Conservation (phyloP, 2,888 invertebrate genomes). For the Cerceris ruficornis region DNA sequence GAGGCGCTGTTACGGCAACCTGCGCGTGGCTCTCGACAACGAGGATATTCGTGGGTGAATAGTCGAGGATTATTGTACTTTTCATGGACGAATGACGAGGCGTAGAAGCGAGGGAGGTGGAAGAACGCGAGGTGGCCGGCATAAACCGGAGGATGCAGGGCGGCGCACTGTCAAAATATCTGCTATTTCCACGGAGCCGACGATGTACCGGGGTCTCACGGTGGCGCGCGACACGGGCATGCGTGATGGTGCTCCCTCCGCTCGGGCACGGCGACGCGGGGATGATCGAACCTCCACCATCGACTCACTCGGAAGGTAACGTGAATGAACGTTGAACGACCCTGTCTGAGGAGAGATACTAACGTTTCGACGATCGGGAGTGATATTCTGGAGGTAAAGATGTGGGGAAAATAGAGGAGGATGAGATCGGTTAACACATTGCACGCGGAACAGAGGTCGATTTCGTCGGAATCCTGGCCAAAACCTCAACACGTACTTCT, state of each 20-base stretch:
- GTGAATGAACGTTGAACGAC: slow-evolving; percentile 35
- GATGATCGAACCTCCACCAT: slow-evolving; percentile 57
- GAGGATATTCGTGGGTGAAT: not conserved
- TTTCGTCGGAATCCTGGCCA: too few species aligned
- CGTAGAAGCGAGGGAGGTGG: slow-evolving; percentile 2
- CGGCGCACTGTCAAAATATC: slow-evolving; percentile 75
- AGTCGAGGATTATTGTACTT: not conserved
- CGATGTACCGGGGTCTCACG: slow-evolving; percentile 40
- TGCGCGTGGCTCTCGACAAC: not conserved
- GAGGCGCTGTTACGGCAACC: slow-evolving; percentile 29
- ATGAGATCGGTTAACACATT: too few species aligned
- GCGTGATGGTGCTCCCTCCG: slow-evolving; percentile 65
- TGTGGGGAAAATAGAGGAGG: too few species aligned
- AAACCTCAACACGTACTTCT: too few species aligned
- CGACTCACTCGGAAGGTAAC: slow-evolving; percentile 25
- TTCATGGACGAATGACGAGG: not conserved
- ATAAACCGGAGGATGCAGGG: slow-evolving; percentile 64
- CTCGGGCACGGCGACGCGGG: slow-evolving; percentile 40
- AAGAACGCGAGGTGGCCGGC: slow-evolving; percentile 23
- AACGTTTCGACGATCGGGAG: not conserved
- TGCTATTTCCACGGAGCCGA: slow-evolving; percentile 48
- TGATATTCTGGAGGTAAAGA: too few species aligned
- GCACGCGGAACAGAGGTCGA: too few species aligned
- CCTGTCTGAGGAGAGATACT: not conserved
- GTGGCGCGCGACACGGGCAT: slow-evolving; percentile 67